These are phyloP conservation scores for Diorhabda carinulata DNA, from an alignment of 1,140 invertebrate genomes.

Conservation along the genomic window DNA sequence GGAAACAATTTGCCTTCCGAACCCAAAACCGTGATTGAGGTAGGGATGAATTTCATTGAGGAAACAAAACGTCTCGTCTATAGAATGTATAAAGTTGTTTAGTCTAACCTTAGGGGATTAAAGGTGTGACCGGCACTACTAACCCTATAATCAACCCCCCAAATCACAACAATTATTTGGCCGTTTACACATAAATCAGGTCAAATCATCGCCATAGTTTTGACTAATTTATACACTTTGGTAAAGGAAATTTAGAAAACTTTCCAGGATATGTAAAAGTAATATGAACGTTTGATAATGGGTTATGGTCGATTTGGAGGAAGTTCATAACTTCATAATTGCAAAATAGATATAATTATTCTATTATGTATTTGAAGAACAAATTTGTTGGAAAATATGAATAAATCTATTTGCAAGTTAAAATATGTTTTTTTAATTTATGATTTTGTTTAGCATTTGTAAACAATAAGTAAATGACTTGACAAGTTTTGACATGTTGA, in stretches of 20 bases:
- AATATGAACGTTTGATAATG: too few relatives aligned
- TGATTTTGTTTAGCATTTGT: too few relatives aligned
- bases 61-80: conserved; percentile 1
- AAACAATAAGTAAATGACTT: too few relatives aligned
- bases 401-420: too few relatives aligned
- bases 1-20: neutral
- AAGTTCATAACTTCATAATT: too few relatives aligned
- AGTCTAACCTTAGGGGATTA: conserved; percentile 1
- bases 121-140: neutral
- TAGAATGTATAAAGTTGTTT: neutral
- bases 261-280: too few relatives aligned
- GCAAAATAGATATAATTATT: too few relatives aligned
- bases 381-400: neutral
- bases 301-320: too few relatives aligned
- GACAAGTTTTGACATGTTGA: too few relatives aligned
- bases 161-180: neutral
- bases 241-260: too few relatives aligned
- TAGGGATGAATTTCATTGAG: neutral
- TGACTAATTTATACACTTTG: neutral
- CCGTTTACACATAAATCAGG: neutral
- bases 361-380: neutral
- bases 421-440: too few relatives aligned
- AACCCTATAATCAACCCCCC: neutral
- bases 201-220: conserved; percentile 2
- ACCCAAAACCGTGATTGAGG: neutral